Evolutionary conservation across 2,888 invertebrate species (phyloP).

Genomic region (Hedychridium roseum): DNA sequence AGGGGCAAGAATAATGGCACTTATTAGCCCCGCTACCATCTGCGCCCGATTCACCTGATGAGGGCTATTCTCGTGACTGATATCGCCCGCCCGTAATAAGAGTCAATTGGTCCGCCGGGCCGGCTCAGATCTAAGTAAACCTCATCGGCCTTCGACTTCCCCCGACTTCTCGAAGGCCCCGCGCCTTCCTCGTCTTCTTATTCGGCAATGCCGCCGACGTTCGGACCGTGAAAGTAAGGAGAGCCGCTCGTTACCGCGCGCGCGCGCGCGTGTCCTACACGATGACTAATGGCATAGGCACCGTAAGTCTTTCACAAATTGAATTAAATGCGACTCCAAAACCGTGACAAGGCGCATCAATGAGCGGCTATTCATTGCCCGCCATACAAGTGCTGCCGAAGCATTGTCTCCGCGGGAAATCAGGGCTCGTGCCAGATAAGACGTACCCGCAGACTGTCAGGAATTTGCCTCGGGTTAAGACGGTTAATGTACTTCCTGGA

Average conservation of each 20-base stretch:
- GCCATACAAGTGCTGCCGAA: slow-evolving; percentile 10
- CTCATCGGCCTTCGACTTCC: too few species aligned
- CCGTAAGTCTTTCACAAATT: slow-evolving; percentile 47
- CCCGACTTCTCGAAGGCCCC: too few species aligned
- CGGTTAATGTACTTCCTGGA: too few species aligned
- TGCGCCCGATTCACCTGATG: slow-evolving; percentile 55
- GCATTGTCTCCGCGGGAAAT: slow-evolving; percentile 30
- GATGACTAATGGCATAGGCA: slow-evolving; percentile 50
- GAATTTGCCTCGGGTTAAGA: too few species aligned
- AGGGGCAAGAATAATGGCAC: slow-evolving; percentile 37
- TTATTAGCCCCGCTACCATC: slow-evolving; percentile 52
- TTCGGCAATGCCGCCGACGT: too few species aligned
- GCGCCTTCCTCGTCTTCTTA: too few species aligned
- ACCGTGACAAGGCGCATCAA: slow-evolving; percentile 49
- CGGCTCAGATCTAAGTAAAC: slow-evolving; percentile 8
- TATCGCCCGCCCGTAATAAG: slow-evolving; percentile 29
- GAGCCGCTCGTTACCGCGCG: slow-evolving; percentile 21
- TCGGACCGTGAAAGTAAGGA: slow-evolving; percentile 20
- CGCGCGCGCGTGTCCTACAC: slow-evolving; percentile 44
- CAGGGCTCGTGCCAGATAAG: too few species aligned
- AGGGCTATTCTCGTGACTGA: slow-evolving; percentile 40
- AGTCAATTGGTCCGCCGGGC: slow-evolving; percentile 33
- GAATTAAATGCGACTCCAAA: slow-evolving; percentile 49
- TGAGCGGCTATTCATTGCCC: slow-evolving; percentile 46
- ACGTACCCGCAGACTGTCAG: too few species aligned